Base-by-base conservation (phyloP, 1,140 invertebrate species). In the Zaprionus nigranus region DNA sequence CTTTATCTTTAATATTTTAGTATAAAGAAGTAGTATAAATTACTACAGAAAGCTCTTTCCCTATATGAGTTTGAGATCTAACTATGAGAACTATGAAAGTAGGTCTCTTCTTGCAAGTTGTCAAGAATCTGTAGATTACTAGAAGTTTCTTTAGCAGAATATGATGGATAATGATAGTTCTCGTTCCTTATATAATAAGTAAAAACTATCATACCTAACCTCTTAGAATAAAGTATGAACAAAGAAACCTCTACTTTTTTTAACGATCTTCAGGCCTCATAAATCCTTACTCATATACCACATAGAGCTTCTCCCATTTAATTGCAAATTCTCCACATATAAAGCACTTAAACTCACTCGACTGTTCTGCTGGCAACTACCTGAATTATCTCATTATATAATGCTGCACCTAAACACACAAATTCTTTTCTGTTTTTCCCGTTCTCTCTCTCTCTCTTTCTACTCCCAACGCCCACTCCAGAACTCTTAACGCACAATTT, bases 401-500 rank as follows among this genome's bases (percentile, higher is more conserved):
- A 40, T 46, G 63, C 71, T 74, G 61, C 69, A 74, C 71, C 65
- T 58, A 61, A 38, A 46, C 38, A 38, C 34, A 28, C 15, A 40
- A 11, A 58, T 51, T 20, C 43, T 61, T 17, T 64, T 43, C 11
- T n/a, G 11, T 13, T 4, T 11, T 34, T 34, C 9, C 30, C 30
- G 9, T 22, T 3, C 3, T 9, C 13, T 26, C 30, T 49, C 12
- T 53, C 38, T 30, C n/a, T 46, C 12, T 15, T 15, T 22, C 46
- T 54, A 56, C n/a, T 6, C 22, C 63, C 20, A 57, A 46, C 58
- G 40, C 65, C 67, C 46, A 71, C 54, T 64, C 26, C 26, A 24
- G 65, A 80, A 65, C 53, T 17, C 40, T 75, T 71, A 51, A 78
- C 78, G 81, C 81, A 79, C 78, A 84, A 79, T 90, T 88, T 82